phyloP scores from a whole-genome alignment of 2,113 vertebrate genomes.

The Zosterops japonicus region DNA sequence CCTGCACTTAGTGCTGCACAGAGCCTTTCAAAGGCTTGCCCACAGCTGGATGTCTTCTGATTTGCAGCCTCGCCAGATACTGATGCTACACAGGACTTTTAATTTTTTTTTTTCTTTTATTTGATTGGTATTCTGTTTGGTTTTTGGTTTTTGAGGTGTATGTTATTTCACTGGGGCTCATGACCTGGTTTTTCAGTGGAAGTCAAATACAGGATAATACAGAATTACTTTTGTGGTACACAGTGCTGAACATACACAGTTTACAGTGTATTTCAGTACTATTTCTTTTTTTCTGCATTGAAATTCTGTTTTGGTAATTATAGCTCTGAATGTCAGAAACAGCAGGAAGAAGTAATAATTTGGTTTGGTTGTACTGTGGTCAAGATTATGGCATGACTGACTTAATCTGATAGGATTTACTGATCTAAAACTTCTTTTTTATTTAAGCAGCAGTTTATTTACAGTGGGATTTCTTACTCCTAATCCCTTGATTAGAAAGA shows the following conservation, averaged over 20 bases:
- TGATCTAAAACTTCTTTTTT: not conserved
- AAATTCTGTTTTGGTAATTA: not conserved
- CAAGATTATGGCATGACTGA: not conserved
- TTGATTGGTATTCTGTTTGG: not conserved
- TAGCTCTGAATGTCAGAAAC: not conserved
- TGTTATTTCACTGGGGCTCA: not conserved
- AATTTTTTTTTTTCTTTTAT: not conserved
- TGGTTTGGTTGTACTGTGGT: not conserved
- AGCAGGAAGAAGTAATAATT: not conserved
- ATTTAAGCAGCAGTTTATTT: not conserved
- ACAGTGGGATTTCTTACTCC: not conserved
- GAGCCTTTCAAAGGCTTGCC: not conserved
- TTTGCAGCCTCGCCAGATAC: not conserved
- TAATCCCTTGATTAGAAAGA: not conserved
- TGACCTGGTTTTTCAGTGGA: not conserved
- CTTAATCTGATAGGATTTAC: not conserved
- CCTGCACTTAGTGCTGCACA: not conserved
- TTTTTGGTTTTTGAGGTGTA: not conserved
- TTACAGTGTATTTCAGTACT: not conserved
- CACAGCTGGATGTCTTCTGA: not conserved
- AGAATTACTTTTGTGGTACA: not conserved
- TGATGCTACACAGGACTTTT: not conserved
- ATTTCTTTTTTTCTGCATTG: not conserved
- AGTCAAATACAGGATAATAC: not conserved
- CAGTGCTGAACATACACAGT: not conserved